Base-by-base conservation (phyloP, 2,113 vertebrate genomes). In the Heterochromis multidens region DNA sequence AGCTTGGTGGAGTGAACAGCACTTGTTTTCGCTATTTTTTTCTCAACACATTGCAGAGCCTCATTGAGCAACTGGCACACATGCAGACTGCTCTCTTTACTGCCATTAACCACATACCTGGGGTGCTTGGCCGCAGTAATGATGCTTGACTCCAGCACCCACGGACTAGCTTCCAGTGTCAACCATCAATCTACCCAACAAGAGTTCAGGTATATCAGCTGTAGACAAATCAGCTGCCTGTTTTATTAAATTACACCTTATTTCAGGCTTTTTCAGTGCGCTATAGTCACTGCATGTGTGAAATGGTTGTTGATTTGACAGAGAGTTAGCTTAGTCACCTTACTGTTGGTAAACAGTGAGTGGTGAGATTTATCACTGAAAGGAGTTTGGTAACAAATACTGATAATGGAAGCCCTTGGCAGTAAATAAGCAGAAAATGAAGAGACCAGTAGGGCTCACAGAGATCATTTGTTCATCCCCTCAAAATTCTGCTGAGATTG, bases 71-170 rank as follows among this genome's bases (percentile, higher is more conserved):
- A 88, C 84, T 91, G 83, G 79, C 81, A 83, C 81, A 83, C 84
- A 85, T 89, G 78, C 82, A 91, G 77, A 79, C 81, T 56, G 63
- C 62, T 90, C 89, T 88, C 87, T 90, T 86, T 85, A 80, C 90
- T 87, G 62, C 86, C 82, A 86, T 92, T 93, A 94, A 90, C 91
- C 91, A 90, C 91, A 87, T 87, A 90, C 90, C 90, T 93, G 91
- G 70, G 84, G 85, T 90, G 86, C 92, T 93, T 90, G 89, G 78
- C 89, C 74, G 35, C 84, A 78, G 86, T 90, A 92, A 93, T 92
- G 92, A 87, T 91, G 91, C 92, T 93, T 94, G 91, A 95, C 94
- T 94, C 70, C 72, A 63, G 77, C 87, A 88, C 84, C 83, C 90
- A 89, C 79, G 65, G 82, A 88, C 87, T 78, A 83, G 33, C 77